Conservation (phyloP, 2,113 vertebrate genomes). For the Corythornis cristatus region DNA sequence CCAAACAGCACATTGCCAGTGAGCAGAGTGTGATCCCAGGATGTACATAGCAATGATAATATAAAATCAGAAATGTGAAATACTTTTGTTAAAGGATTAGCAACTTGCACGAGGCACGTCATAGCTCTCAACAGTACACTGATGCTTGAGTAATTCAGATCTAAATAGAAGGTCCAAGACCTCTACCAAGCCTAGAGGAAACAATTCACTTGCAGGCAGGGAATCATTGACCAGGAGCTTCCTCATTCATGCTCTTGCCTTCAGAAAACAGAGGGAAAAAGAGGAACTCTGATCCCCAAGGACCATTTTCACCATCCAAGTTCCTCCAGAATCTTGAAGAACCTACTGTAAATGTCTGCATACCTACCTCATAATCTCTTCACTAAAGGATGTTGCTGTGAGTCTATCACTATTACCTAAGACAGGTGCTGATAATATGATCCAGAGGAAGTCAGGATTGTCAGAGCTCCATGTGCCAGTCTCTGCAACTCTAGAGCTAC, state of each 20-base stretch:
- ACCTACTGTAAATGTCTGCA: neutral
- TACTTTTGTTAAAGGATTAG: neutral
- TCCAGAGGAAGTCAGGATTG: neutral
- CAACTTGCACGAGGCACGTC: neutral
- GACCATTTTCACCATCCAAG: neutral
- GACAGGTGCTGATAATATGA: neutral
- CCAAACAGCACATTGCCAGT: neutral
- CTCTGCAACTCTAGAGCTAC: neutral
- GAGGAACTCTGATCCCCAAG: neutral
- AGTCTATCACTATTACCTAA: neutral
- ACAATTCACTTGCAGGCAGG: neutral
- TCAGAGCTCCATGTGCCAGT: rapidly evolving
- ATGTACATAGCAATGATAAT: neutral
- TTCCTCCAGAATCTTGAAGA: neutral
- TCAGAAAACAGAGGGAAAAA: neutral
- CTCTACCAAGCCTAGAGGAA: neutral
- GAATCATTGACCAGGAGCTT: neutral
- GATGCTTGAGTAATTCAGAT: neutral
- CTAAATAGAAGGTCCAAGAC: neutral
- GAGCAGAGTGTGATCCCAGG: neutral
- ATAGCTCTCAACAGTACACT: neutral
- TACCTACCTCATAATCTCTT: neutral
- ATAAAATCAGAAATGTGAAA: neutral
- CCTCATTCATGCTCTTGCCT: neutral
- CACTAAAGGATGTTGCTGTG: neutral